These are phyloP conservation scores for Balanococcus diminutus DNA, from an alignment of 2,888 invertebrate species.

Conservation along the genomic window DNA sequence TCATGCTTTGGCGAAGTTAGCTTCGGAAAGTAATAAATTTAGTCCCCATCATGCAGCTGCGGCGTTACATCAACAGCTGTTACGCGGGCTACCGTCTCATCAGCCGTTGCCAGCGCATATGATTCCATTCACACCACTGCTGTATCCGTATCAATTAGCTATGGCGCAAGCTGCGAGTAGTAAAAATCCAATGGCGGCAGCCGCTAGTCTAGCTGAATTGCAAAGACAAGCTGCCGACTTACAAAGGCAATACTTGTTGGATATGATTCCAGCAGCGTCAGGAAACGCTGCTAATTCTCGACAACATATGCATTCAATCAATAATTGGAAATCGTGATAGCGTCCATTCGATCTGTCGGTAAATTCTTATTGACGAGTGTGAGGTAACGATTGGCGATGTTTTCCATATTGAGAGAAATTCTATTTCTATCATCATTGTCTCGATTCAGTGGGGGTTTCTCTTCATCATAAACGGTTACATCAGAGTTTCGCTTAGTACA, in stretches of 20 bases:
- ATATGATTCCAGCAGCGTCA: conserved; percentile 78
- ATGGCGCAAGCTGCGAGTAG: conserved; percentile 62
- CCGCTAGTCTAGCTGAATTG: conserved; percentile 73
- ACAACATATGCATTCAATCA: conserved; percentile 57
- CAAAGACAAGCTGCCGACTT: conserved; percentile 83
- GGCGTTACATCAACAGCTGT: conserved; percentile 59
- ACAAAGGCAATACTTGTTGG: conserved; percentile 93
- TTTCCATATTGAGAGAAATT: neutral
- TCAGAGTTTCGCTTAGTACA: neutral
- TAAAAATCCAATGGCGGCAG: conserved; percentile 62
- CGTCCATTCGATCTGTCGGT: neutral
- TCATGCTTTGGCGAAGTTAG: conserved; percentile 60
- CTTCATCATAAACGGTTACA: neutral
- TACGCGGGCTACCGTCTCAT: conserved; percentile 62
- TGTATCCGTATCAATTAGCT: conserved; percentile 88
- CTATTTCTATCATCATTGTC: neutral
- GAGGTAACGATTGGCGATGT: neutral
- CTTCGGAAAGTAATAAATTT: conserved; percentile 59
- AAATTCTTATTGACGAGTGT: neutral
- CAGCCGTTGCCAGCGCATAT: conserved; percentile 83
- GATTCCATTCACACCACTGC: conserved; percentile 84
- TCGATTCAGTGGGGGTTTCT: neutral
- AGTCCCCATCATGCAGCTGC: conserved; percentile 70
- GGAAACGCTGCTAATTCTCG: conserved; percentile 5
- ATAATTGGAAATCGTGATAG: conserved; percentile 71